phyloP scores from a whole-genome alignment of 2,888 invertebrate species.

The Heterodera filipjevi region DNA sequence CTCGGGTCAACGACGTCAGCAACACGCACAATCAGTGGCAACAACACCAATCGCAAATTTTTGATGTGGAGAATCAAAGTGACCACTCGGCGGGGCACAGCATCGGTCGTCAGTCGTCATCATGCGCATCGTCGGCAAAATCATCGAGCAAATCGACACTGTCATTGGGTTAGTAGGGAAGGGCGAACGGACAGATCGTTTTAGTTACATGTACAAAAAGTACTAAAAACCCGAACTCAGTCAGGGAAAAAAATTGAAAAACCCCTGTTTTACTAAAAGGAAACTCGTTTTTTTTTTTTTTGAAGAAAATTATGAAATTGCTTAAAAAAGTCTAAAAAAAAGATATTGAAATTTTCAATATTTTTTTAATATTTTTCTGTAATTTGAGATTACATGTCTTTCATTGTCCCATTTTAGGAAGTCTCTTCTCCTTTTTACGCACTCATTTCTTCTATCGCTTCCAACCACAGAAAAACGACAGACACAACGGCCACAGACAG shows the following conservation, averaged over 20 bases:
- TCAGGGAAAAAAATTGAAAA: too few species aligned
- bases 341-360: too few species aligned
- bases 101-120: background rate
- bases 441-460: background rate
- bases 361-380: too few species aligned
- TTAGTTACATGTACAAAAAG: too few species aligned
- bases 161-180: constrained; percentile 4
- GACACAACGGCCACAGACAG: background rate
- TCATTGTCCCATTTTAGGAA: background rate
- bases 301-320: too few species aligned
- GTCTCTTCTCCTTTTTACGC: background rate
- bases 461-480: background rate
- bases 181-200: too few species aligned
- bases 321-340: too few species aligned
- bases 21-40: background rate
- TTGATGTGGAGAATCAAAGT: constrained; percentile 2
- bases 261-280: too few species aligned
- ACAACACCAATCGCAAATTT: background rate
- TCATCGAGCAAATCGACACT: constrained; percentile 1
- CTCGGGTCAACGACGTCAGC: background rate
- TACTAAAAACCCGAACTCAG: too few species aligned
- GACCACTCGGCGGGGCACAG: background rate
- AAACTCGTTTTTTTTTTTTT: too few species aligned
- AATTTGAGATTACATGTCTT: too few species aligned
- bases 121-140: background rate